phyloP scores from a whole-genome alignment of 2,797 vertebrate genomes.

The Lithobates pipiens region DNA sequence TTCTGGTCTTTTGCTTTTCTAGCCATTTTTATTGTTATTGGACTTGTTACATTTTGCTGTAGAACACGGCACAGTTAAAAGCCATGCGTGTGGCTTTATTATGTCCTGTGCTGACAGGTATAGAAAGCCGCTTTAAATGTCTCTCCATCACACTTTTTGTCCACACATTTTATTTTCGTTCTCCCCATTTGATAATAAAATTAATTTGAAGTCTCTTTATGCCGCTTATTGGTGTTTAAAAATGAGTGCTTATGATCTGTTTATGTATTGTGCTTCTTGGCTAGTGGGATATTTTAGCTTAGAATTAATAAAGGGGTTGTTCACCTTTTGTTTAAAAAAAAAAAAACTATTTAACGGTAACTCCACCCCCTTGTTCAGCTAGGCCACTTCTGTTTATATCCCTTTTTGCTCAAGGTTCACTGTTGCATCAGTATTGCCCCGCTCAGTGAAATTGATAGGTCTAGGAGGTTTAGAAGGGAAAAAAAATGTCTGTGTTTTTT shows the following conservation, averaged over 20 bases:
- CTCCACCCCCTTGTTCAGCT: background rate
- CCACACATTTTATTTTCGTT: background rate
- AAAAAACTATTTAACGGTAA: background rate
- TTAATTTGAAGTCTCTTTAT: background rate
- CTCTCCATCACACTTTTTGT: background rate
- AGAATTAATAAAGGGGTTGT: background rate
- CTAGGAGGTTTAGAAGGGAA: too few species aligned
- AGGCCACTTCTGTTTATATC: too few species aligned
- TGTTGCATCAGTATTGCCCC: too few species aligned
- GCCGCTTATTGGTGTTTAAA: background rate
- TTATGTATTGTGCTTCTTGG: background rate
- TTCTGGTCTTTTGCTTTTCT: constrained; percentile 64
- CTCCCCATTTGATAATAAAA: background rate
- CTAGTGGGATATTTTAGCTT: background rate
- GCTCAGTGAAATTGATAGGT: too few species aligned
- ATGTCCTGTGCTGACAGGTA: background rate
- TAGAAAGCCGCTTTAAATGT: background rate
- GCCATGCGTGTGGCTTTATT: background rate
- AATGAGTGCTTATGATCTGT: background rate
- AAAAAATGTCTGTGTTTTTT: too few species aligned
- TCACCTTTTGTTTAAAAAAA: background rate
- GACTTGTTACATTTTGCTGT: background rate
- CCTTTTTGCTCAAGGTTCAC: too few species aligned
- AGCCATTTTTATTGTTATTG: background rate
- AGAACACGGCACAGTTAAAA: constrained; percentile 1